Evolutionary conservation across 2,888 invertebrate genomes (phyloP).

Genomic region (Ernsta delagoae): DNA sequence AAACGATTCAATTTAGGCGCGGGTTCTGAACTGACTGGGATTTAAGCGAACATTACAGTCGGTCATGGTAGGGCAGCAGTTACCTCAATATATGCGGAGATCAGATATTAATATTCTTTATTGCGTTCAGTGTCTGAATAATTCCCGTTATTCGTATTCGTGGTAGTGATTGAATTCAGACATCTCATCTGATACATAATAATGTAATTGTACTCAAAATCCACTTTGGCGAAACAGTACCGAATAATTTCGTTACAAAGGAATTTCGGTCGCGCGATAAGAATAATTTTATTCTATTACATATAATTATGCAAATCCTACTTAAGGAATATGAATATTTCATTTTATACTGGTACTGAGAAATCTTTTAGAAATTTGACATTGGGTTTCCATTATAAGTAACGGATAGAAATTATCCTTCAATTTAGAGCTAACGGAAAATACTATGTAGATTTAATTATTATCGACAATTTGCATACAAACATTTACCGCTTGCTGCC

Average conservation of each 20-base stretch:
- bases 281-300: background rate
- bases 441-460: constrained; percentile 16
- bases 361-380: background rate
- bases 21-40: too few species aligned
- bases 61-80: too few species aligned
- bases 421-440: constrained; percentile 7
- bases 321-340: background rate
- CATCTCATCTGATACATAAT: constrained; percentile 1
- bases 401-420: constrained; percentile 3
- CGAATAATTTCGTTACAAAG: constrained; percentile 3
- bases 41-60: too few species aligned
- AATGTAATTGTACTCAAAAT: constrained; percentile 1
- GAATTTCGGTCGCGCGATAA: constrained; percentile 2
- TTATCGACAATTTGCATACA: constrained; percentile 10
- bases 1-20: too few species aligned
- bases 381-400: background rate
- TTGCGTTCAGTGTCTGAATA: background rate
- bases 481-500: constrained; percentile 4
- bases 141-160: background rate
- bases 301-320: constrained; percentile 1
- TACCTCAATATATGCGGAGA: too few species aligned
- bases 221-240: background rate
- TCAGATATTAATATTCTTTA: background rate
- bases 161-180: background rate
- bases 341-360: background rate